phyloP scores from a whole-genome alignment of 2,113 vertebrate species.

The Ia io region DNA sequence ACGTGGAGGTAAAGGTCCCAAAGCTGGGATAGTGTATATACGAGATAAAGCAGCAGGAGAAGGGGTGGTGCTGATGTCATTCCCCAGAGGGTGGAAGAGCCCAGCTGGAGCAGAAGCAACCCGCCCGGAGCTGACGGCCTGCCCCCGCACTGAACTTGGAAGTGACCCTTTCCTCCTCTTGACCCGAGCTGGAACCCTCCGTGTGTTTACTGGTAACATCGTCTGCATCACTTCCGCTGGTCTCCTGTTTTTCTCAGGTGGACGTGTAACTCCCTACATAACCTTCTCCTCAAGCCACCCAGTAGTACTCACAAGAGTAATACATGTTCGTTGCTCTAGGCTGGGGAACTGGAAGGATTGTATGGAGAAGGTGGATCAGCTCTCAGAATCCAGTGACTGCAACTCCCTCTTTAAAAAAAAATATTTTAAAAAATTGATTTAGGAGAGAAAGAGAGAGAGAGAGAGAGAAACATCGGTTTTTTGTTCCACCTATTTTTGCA shows the following conservation, averaged over 20 bases:
- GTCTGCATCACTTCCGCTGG: too few species aligned
- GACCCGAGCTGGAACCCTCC: background rate
- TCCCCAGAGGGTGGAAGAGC: background rate
- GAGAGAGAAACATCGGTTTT: background rate
- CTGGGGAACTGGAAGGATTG: background rate
- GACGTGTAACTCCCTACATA: background rate
- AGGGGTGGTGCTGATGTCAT: background rate
- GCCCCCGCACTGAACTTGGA: background rate
- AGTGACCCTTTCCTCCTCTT: background rate
- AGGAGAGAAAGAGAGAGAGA: too few species aligned
- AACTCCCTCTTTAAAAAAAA: background rate
- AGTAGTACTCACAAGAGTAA: background rate
- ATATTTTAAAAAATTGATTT: background rate
- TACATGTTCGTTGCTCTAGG: too few species aligned
- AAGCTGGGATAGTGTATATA: background rate
- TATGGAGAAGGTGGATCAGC: background rate
- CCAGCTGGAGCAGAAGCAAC: background rate
- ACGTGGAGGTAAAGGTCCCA: background rate
- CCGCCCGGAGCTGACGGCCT: background rate
- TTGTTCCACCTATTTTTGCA: background rate
- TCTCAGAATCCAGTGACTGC: background rate
- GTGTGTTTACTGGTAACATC: background rate
- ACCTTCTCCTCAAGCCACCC: background rate
- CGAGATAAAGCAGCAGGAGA: background rate
- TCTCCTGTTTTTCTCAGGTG: background rate